phyloP scores from a whole-genome alignment of 2,888 invertebrate species.

The Erynnis tages region DNA sequence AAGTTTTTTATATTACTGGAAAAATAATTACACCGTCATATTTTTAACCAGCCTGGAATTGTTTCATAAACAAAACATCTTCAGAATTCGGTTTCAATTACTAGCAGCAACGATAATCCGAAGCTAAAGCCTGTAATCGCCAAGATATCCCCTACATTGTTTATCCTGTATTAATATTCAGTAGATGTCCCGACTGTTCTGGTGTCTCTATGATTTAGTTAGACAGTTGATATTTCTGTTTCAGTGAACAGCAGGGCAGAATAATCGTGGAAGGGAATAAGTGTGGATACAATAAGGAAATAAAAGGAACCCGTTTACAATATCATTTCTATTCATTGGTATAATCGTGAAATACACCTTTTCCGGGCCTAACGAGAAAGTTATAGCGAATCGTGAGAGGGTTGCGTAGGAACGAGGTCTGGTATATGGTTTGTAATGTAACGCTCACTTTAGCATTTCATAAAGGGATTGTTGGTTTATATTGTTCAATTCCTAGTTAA shows the following conservation, averaged over 20 bases:
- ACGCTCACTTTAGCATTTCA: conserved; percentile 8
- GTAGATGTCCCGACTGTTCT: not conserved
- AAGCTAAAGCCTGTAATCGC: not conserved
- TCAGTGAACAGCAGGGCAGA: conserved; percentile 41
- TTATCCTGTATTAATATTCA: not conserved
- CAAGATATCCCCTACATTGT: not conserved
- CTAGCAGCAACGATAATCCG: not conserved
- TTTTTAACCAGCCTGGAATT: too few species aligned
- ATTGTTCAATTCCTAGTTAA: too few species aligned
- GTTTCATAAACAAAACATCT: too few species aligned
- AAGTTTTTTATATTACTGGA: too few species aligned
- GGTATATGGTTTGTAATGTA: conserved; percentile 5
- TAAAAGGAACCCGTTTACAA: conserved; percentile 53
- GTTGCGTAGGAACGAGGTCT: conserved; percentile 8
- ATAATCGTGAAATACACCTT: conserved; percentile 43
- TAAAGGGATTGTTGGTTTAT: not conserved
- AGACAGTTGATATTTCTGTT: conserved; percentile 39
- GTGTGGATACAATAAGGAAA: conserved; percentile 51
- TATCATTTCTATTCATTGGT: conserved; percentile 57
- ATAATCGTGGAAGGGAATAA: conserved; percentile 47
- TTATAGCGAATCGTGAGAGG: conserved; percentile 17
- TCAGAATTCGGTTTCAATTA: too few species aligned
- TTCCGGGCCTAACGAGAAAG: conserved; percentile 24
- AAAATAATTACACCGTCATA: too few species aligned
- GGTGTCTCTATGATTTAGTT: not conserved